A percentile compares a stretch with the other conserved stretches of the same genome.
phyloP scores from a whole-genome alignment of 1,140 invertebrate species.

The Druon quercuslanigerum region DNA sequence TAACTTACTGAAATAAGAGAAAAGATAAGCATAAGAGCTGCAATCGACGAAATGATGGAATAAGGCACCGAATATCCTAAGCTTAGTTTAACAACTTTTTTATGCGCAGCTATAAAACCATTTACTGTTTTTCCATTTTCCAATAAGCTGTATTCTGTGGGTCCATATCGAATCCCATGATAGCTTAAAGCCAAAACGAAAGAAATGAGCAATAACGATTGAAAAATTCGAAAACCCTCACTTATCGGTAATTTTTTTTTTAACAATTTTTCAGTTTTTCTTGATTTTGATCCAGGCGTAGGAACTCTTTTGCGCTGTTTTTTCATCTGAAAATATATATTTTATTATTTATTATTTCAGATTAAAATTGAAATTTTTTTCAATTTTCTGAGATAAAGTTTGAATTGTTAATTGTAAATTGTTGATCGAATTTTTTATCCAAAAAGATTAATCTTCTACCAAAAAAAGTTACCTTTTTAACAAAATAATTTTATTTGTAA shows the following conservation, averaged over 20 bases:
- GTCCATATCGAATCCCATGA: conserved; percentile 51
- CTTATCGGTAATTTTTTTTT: conserved; percentile 28
- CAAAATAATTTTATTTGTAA: no score
- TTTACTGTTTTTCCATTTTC: conserved; percentile 52
- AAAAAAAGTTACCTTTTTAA: no score
- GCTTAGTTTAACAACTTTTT: conserved; percentile 52
- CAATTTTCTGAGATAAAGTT: no score
- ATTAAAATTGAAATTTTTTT: no score
- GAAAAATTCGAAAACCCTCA: conserved; percentile 48
- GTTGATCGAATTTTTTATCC: no score
- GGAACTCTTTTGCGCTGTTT: neutral
- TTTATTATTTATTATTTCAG: no score
- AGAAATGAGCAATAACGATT: conserved; percentile 48
- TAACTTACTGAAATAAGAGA: conserved; percentile 58
- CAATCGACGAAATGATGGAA: conserved; percentile 46
- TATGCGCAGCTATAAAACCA: conserved; percentile 49
- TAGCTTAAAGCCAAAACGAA: conserved; percentile 55
- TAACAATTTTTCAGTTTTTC: conserved; percentile 29
- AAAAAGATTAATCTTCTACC: no score
- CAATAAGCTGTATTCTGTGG: conserved; percentile 54
- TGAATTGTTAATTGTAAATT: no score
- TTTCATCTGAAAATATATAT: neutral
- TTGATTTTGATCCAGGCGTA: neutral
- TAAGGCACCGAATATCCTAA: conserved; percentile 56
- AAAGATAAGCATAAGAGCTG: conserved; percentile 57